phyloP scores from a whole-genome alignment of 2,113 vertebrate genomes.

The Actenoides hombroni region DNA sequence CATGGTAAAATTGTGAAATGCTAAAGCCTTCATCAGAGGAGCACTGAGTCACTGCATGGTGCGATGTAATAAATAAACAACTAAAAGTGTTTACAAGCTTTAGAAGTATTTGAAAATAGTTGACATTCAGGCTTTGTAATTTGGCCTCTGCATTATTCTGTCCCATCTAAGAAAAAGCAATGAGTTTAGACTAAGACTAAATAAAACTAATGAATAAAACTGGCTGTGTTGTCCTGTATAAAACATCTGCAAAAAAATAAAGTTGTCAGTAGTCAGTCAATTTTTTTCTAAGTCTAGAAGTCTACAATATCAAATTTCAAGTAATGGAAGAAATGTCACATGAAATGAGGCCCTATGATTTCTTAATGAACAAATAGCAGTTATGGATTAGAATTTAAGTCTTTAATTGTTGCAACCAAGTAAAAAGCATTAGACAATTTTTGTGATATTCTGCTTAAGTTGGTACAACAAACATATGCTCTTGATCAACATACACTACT shows the following conservation, averaged over 20 bases:
- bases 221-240: neutral
- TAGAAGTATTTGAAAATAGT: neutral
- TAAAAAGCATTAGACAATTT: neutral
- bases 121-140: neutral
- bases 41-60: neutral
- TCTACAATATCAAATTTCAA: neutral
- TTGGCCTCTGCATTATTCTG: neutral
- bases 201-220: neutral
- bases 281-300: neutral
- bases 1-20: neutral
- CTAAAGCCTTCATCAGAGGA: neutral
- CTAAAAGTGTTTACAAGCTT: neutral
- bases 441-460: neutral
- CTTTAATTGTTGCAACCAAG: neutral
- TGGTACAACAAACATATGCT: neutral
- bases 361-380: neutral
- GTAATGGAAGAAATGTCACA: neutral
- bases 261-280: neutral
- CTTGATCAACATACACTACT: neutral
- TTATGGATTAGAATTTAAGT: neutral
- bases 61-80: neutral
- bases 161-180: neutral
- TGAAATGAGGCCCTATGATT: neutral
- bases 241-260: neutral
- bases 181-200: neutral